Evolutionary conservation across 2,797 vertebrate species (phyloP).

Genomic region (Anisognathus igniventris): DNA sequence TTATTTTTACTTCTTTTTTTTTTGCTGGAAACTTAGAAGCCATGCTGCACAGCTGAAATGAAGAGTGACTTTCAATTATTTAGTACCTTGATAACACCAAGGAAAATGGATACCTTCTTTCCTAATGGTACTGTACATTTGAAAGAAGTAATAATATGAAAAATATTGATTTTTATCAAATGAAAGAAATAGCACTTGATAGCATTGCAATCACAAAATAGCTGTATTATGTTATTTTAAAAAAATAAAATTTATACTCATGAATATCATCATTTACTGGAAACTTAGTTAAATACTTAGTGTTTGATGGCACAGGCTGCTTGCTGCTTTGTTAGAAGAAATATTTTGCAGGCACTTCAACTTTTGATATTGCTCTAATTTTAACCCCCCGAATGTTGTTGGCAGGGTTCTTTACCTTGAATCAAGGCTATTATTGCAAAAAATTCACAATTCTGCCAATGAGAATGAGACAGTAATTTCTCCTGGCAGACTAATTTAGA

Average conservation of each 20-base stretch:
- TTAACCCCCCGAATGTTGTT: constrained; percentile 15
- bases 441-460: neutral
- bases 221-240: neutral
- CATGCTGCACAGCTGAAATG: neutral
- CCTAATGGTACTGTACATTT: neutral
- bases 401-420: constrained; percentile 42
- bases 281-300: constrained; percentile 5
- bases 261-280: neutral
- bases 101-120: neutral
- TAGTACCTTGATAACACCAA: neutral
- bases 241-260: neutral
- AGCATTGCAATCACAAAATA: neutral
- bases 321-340: constrained; percentile 11
- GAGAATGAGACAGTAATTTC: constrained; percentile 25
- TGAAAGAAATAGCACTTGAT: neutral
- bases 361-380: constrained; percentile 35
- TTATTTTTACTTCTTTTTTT: neutral
- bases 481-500: constrained; percentile 54
- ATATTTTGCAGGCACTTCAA: neutral
- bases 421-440: constrained; percentile 40
- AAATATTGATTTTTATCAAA: neutral
- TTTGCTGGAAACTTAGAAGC: neutral
- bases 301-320: neutral
- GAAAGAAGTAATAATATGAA: neutral
- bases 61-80: constrained; percentile 10